Evolutionary conservation across 1,140 invertebrate genomes (phyloP).

Genomic region (Diprion similis): DNA sequence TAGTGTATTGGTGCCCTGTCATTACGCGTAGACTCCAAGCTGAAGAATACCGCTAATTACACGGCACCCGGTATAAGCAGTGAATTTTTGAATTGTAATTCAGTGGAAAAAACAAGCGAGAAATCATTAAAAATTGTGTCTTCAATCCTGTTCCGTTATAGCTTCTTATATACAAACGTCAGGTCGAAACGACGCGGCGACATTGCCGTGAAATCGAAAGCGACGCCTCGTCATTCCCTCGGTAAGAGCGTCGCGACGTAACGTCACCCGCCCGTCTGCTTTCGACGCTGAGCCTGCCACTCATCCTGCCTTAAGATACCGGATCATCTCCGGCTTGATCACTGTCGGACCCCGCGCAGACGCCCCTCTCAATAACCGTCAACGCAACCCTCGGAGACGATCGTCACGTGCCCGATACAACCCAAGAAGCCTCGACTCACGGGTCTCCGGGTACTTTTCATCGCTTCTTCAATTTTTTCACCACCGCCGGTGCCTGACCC

Average conservation of each 20-base stretch:
- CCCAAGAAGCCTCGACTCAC: too few species aligned
- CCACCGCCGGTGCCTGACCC: too few species aligned
- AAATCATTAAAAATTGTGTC: too few species aligned
- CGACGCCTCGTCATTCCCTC: constrained; percentile 43
- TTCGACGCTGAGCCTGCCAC: constrained; percentile 49
- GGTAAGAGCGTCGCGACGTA: constrained; percentile 42
- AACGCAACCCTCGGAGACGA: too few species aligned
- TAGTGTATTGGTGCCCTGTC: neutral
- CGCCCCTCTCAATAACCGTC: neutral
- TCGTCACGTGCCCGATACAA: too few species aligned
- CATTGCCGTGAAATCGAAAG: constrained; percentile 42
- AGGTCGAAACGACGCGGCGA: too few species aligned
- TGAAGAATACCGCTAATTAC: neutral
- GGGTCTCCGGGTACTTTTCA: too few species aligned
- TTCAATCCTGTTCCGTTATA: too few species aligned
- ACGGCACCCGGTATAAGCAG: neutral
- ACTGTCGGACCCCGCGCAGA: neutral
- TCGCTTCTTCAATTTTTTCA: too few species aligned
- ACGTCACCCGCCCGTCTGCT: constrained; percentile 51
- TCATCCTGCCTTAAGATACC: constrained; percentile 44
- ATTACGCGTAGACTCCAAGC: neutral
- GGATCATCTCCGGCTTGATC: constrained; percentile 18
- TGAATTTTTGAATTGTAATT: too few species aligned
- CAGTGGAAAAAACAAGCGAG: too few species aligned
- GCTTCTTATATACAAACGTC: too few species aligned